Evolutionary conservation across 2,113 vertebrate genomes (phyloP).

Genomic region (Piprites chloris): DNA sequence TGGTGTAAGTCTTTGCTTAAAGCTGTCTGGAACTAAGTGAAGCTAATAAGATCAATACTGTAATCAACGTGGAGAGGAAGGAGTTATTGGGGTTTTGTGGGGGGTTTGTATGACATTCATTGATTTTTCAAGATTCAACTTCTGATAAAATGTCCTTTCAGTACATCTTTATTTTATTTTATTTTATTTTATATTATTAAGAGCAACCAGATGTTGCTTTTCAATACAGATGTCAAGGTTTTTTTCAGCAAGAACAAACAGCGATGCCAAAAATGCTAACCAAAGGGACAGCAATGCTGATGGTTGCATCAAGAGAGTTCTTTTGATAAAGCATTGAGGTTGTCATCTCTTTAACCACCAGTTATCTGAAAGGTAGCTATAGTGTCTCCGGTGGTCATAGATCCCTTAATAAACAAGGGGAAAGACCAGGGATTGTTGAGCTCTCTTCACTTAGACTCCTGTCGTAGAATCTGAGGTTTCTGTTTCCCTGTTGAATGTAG

Average conservation of each 20-base stretch:
- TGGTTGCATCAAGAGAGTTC: background rate
- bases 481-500: background rate
- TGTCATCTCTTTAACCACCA: background rate
- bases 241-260: background rate
- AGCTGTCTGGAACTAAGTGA: background rate
- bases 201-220: background rate
- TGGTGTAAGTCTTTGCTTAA: background rate
- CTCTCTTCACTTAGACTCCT: background rate
- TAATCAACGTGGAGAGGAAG: background rate
- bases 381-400: background rate
- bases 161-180: background rate
- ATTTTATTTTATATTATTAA: background rate
- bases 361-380: background rate
- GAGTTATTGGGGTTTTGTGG: rapidly evolving
- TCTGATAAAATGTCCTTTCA: background rate
- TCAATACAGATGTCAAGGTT: background rate
- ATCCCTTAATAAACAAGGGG: background rate
- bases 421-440: background rate
- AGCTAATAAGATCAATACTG: background rate
- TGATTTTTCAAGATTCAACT: background rate
- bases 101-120: rapidly evolving
- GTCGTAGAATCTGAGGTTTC: background rate
- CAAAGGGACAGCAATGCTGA: background rate
- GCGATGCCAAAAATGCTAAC: background rate
- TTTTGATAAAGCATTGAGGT: background rate